Evolutionary conservation across 1,140 invertebrate genomes (phyloP), one percentile per base, ranked within the genome.

Genomic region (Macrostomum lignano): DNA sequence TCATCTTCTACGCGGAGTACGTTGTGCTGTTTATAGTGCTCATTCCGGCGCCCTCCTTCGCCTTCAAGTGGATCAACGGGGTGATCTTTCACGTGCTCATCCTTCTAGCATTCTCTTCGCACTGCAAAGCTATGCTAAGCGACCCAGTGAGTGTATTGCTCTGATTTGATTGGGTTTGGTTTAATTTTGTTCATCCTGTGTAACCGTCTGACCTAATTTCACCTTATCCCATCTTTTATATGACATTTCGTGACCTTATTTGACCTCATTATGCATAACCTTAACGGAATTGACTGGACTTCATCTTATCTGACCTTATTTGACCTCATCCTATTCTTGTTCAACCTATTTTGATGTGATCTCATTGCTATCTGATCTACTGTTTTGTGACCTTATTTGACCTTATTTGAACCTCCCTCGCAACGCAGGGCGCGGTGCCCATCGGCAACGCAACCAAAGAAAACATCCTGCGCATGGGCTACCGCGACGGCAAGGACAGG

Each of bases 391-490:
- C 9, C n/a, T 7, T 33, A 7, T 21, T 11, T 42, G 35, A 10
- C 41, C 23, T 11, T 37, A 9, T 25, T 37, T 11, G 30, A 29
- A 9, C 24, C 33, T 15, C 20, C 36, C 20, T 34, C 33, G 14
- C 36, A n/a, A n/a, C 44, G 23, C 46, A 82, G 74, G 91, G 88
- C 40, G 81, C 86, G 19, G 82, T 98, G 23, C 84, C 84, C 3
- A 74, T 81, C 56, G 86, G 86, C n/a, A 96, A 88, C 61, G 82
- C 86, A 20, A 96, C 86, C 0, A 82, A 84, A 58, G 86, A 96
- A 58, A 81, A 84, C 65, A 86, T 96, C 42, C 71, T 84, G 47
- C 71, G 76, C 48, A 72, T 93, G 70, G 79, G 78, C 29, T 71
- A 84, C 46, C 66, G 71, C 37, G 73, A 84, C 43, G 82, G 79